Evolutionary conservation across 2,888 invertebrate genomes (phyloP), one percentile per base, ranked within the genome.

Genomic region (Gymnosoma rotundatum): DNA sequence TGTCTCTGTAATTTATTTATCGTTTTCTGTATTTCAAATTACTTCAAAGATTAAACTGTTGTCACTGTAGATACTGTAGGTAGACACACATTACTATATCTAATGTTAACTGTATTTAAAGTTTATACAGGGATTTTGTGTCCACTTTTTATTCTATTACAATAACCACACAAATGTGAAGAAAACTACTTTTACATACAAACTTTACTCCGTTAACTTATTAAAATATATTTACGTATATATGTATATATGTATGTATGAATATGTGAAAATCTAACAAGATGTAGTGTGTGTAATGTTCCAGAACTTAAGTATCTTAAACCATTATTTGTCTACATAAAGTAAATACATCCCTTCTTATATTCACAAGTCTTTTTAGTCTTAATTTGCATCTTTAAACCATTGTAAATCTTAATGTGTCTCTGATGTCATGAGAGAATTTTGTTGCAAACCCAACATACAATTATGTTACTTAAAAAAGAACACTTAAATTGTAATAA

Each of bases 91-190:
- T 38, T 10, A 38, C 7, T 38, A 48, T 69, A 25, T 20, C 48
- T 52, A 25, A 52, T 66, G 63, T 64, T 45, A 66, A 45, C 58
- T 70, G 38, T 50, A 36, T 70, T 74, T 48, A 16, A 6, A 25
- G 48, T 54, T 76, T 76, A 48, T 76, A 48, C 48, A 58, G 18
- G 4, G 64, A 76, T 48, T 63, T 61, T 76, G 42, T 61, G 61
- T 60, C 54, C 66, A 10, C 38, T 36, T 67, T 54, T 72, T 72
- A 60, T 76, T 76, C 52, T 61, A 72, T 72, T 66, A 76, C n/a
- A 75, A 20, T 76, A 70, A 81, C 56, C 80, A 81, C 56, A 69
- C 36, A 20, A 52, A 32, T n/a, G 60, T n/a, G 21, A 36, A 38
- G 12, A 48, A 36, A 61, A n/a, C 10, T 25, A 38, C 14, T 69